Evolutionary conservation across 2,888 invertebrate species (phyloP).

Genomic region (Dynastes maya): DNA sequence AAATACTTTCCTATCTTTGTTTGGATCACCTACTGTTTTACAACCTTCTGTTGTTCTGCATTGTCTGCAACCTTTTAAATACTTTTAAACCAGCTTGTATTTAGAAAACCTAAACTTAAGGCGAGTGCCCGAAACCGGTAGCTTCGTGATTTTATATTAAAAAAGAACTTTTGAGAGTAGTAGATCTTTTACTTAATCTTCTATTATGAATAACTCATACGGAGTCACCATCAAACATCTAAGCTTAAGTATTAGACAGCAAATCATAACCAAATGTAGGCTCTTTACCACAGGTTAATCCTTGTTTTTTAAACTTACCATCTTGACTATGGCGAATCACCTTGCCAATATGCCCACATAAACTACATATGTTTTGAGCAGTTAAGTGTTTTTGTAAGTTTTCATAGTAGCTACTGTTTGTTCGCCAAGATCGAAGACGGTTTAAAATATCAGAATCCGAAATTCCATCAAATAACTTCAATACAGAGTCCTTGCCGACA

Average conservation of each 20-base stretch:
- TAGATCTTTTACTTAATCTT: too few species aligned
- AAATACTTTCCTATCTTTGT: conserved; percentile 76
- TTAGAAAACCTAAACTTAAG: too few species aligned
- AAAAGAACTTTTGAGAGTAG: too few species aligned
- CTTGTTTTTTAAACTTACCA: conserved; percentile 57
- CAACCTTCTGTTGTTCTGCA: conserved; percentile 79
- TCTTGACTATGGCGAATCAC: conserved; percentile 75
- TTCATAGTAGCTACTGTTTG: conserved; percentile 73
- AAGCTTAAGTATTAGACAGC: background rate
- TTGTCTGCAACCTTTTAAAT: conserved; percentile 73
- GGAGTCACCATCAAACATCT: too few species aligned
- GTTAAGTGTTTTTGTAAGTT: conserved; percentile 72
- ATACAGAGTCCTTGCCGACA: conserved; percentile 84
- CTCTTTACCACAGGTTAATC: fast-evolving
- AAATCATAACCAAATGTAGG: conserved; percentile 37
- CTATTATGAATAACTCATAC: too few species aligned
- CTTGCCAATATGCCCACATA: conserved; percentile 83
- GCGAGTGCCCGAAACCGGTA: too few species aligned
- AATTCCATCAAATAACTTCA: conserved; percentile 80
- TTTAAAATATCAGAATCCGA: conserved; percentile 78
- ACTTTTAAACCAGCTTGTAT: too few species aligned
- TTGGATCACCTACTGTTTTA: conserved; percentile 60
- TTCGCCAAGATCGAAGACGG: conserved; percentile 80
- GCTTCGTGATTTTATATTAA: too few species aligned
- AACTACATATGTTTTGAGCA: conserved; percentile 78